Conservation (phyloP, 1,140 invertebrate species). For the Musca vetustissima region DNA sequence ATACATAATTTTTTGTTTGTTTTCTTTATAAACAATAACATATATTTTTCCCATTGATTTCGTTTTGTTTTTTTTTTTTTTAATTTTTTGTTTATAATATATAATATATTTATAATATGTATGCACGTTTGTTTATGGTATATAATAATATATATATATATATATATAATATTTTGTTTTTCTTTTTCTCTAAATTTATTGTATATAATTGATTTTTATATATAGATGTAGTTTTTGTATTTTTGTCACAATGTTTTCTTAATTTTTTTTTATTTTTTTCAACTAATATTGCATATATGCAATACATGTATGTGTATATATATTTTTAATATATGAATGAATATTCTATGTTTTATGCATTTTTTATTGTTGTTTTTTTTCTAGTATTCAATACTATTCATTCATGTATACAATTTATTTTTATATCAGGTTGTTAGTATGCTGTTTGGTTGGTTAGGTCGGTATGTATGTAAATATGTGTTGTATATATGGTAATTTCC, state of each 20-base stretch:
- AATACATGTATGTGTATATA: conserved; percentile 2
- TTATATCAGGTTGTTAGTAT: background rate
- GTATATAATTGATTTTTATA: background rate
- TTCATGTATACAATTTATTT: background rate
- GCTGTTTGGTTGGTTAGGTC: background rate
- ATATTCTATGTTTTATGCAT: background rate
- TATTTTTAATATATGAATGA: background rate
- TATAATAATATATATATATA: conserved; percentile 7
- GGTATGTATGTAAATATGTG: conserved; percentile 18
- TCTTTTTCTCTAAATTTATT: background rate
- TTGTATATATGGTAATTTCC: conserved; percentile 5
- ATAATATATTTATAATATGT: background rate
- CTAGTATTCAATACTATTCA: too few species aligned
- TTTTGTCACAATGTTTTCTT: background rate
- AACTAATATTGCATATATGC: background rate
- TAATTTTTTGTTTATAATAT: conserved; percentile 3
- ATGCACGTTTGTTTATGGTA: conserved; percentile 1
- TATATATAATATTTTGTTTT: background rate
- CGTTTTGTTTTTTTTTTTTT: conserved; percentile 5
- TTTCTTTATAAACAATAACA: conserved; percentile 23
- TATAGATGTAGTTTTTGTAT: background rate
- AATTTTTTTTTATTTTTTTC: background rate
- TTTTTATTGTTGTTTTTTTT: background rate
- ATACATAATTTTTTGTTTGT: background rate
- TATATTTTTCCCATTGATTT: conserved; percentile 29